A percentile compares a stretch with the other conserved stretches of the same genome.
Conservation (phyloP, 2,888 invertebrate species). For the Lampropteryx suffumata region DNA sequence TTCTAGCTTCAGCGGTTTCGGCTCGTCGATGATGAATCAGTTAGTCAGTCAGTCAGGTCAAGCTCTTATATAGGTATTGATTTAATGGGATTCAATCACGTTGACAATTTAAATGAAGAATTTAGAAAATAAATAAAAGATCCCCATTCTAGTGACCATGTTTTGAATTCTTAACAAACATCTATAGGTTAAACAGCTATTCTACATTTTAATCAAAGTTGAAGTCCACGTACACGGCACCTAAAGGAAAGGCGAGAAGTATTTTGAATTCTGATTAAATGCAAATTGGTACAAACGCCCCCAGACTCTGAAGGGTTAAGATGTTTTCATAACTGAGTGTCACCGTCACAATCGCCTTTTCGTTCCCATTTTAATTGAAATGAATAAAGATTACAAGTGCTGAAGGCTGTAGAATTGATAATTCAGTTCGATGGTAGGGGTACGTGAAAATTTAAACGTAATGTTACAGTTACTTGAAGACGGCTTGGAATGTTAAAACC, state of each 20-base stretch:
- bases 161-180: background rate
- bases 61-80: too few relatives aligned
- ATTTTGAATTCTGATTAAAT: constrained; percentile 67
- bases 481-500: too few relatives aligned
- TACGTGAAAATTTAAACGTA: background rate
- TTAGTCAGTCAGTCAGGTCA: too few relatives aligned
- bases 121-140: too few relatives aligned
- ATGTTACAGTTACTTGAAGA: too few relatives aligned
- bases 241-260: constrained; percentile 38
- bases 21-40: too few relatives aligned
- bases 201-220: constrained; percentile 11
- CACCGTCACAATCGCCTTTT: constrained; percentile 41
- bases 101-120: too few relatives aligned
- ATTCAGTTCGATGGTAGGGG: constrained; percentile 6
- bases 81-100: too few relatives aligned
- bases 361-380: constrained; percentile 41
- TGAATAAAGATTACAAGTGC: constrained; percentile 40
- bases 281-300: constrained; percentile 62
- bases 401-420: constrained; percentile 34
- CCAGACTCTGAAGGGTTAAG: constrained; percentile 66
- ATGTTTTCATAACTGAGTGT: constrained; percentile 77
- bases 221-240: background rate
- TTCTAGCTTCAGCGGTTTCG: too few relatives aligned
- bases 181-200: background rate
- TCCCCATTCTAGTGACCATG: too few relatives aligned